Base-by-base conservation (phyloP, 2,113 vertebrate genomes). In the Oryzias melastigma region DNA sequence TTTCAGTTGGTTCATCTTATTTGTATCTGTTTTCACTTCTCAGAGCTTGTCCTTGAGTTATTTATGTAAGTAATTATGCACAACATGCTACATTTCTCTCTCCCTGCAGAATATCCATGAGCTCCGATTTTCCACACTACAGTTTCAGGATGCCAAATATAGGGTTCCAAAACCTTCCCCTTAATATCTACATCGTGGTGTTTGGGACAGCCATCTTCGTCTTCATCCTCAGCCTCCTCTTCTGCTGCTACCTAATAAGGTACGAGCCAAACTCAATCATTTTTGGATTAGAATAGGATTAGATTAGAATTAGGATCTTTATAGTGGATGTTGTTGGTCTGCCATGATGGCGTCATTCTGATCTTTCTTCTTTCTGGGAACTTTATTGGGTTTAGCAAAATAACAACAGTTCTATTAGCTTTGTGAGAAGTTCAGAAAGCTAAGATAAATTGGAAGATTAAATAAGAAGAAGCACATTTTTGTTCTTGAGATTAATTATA, bases 81-180 rank as follows among this genome's bases (percentile, higher is more conserved):
- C 2, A 44, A 18, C 22, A 2, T 58, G 29, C 56, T 14, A 5
- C 70, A 5, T 76, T 18, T 78, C 52, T 77, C 27, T 80, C 80
- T 55, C 63, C 44, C 64, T 48, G 1, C 87, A 99, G 96, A 93
- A 90, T 90, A 94, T 94, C 94, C 93, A 98, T 99, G 96, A 98
- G 92, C 94, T 93, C 94, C 1, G 93, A 95, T 86, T 95, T 96
- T 85, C 93, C 94, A 76, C 94, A 96, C 88, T 95, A 95, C 90
- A 95, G 91, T 91, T 97, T 97, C 95, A 99, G 94, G 89, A 99
- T 99, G 97, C 97, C 97, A 81, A 98, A 98, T 90, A 98, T 99
- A 62, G 97, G 97, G 91, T 99, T 98, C 90, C 97, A 99, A 91
- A 98, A 98, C 85, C 94, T 99, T 83, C 97, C 97, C 71, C 95